Percentiles rank a stretch among this genome's conserved stretches.
Evolutionary conservation across 2,113 vertebrate species (phyloP).

Genomic region (Apteryx owenii): DNA sequence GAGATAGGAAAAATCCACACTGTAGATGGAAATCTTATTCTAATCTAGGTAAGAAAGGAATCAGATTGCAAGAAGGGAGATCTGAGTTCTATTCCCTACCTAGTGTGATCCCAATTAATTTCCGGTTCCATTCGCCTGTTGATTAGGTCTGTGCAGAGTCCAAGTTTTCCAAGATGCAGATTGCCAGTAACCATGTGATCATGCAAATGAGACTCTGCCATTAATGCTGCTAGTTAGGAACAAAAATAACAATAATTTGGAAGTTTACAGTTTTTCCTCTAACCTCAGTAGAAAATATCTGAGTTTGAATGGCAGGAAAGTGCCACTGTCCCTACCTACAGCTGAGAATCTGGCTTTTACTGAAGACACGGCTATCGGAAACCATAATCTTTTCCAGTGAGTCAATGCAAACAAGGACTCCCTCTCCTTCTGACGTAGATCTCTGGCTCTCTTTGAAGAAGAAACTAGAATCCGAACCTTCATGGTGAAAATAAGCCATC

Average conservation of each 20-base stretch:
- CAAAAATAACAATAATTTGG: conserved; percentile 29
- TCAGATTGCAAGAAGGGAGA: background rate
- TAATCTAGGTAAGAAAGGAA: background rate
- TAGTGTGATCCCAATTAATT: conserved; percentile 53
- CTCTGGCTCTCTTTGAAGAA: background rate
- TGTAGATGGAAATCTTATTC: background rate
- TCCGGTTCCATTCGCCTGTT: conserved; percentile 35
- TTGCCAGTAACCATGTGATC: conserved; percentile 25
- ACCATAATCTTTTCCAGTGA: background rate
- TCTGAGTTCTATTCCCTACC: background rate
- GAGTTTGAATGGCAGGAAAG: background rate
- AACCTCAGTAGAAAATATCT: background rate
- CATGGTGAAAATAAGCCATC: background rate
- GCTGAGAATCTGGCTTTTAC: background rate
- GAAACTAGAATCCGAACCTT: background rate
- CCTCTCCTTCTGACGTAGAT: background rate
- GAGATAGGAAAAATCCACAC: background rate
- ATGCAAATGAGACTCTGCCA: conserved; percentile 20
- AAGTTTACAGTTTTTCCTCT: background rate
- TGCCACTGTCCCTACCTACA: background rate
- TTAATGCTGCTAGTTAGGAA: conserved; percentile 14
- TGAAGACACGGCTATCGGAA: background rate
- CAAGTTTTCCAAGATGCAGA: conserved; percentile 45
- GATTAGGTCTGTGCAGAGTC: conserved; percentile 44
- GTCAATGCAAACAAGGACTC: background rate